Evolutionary conservation across 2,113 vertebrate genomes (phyloP).

Genomic region (Verasper variegatus): DNA sequence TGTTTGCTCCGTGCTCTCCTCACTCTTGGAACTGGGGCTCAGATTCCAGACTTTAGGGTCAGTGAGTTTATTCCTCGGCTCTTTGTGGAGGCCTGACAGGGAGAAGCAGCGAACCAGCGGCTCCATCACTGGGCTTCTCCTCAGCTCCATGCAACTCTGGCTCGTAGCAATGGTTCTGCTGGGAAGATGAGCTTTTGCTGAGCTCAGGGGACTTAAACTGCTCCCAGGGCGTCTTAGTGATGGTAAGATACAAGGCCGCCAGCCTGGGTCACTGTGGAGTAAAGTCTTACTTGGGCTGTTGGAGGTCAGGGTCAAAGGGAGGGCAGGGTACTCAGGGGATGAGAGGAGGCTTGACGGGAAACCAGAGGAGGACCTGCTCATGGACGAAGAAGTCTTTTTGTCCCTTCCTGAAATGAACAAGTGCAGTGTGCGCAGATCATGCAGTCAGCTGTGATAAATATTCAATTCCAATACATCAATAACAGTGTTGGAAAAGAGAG

Average conservation of each 20-base stretch:
- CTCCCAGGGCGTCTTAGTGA: conserved; percentile 28
- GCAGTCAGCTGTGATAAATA: conserved; percentile 8
- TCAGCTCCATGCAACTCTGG: conserved; percentile 84
- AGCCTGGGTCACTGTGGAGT: conserved; percentile 64
- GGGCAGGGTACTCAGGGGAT: conserved; percentile 76
- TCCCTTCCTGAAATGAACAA: conserved; percentile 86
- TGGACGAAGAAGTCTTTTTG: conserved; percentile 79
- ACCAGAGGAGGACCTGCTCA: conserved; percentile 83
- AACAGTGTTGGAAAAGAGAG: conserved; percentile 12
- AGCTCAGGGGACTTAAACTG: background rate
- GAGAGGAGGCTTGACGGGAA: conserved; percentile 82
- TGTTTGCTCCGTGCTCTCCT: background rate
- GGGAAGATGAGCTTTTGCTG: conserved; percentile 77
- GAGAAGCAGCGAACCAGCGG: conserved; percentile 84
- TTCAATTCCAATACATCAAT: background rate
- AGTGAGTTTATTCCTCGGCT: conserved; percentile 50
- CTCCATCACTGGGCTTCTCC: conserved; percentile 51
- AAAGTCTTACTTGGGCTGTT: conserved; percentile 63
- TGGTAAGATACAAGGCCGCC: conserved; percentile 27
- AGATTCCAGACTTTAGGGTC: conserved; percentile 33
- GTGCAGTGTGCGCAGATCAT: conserved; percentile 54
- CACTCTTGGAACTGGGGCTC: background rate
- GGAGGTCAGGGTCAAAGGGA: conserved; percentile 73
- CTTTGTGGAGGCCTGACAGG: conserved; percentile 82
- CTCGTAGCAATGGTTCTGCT: conserved; percentile 75